These are phyloP conservation scores for Spisula subtruncata DNA, from an alignment of 2,888 invertebrate species.

Conservation along the genomic window DNA sequence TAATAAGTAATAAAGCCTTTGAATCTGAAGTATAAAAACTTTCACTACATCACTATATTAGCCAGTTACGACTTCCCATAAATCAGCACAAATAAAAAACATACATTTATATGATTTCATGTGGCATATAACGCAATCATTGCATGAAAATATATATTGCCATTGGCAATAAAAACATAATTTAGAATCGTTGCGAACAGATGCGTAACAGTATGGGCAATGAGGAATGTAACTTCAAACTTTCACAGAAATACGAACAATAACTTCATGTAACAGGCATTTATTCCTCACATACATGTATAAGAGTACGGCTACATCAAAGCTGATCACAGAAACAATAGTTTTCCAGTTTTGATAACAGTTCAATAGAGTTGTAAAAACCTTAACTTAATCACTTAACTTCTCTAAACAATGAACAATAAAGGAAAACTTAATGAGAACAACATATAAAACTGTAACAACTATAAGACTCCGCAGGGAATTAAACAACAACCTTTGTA, in stretches of 20 bases:
- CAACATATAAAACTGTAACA: not conserved
- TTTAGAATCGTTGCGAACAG: not conserved
- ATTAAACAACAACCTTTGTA: slow-evolving; percentile 5
- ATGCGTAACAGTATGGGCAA: not conserved
- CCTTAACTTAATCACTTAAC: not conserved
- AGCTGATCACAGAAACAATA: not conserved
- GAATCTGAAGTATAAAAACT: not conserved
- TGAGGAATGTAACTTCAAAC: not conserved
- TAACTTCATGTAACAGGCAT: not conserved
- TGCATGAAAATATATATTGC: not conserved
- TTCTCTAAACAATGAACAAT: not conserved
- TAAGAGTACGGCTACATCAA: not conserved
- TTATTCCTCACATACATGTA: not conserved
- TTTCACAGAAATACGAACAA: not conserved
- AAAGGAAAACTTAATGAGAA: slow-evolving; percentile 6
- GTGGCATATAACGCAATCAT: not conserved
- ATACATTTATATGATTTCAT: not conserved
- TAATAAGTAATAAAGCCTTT: slow-evolving; percentile 9
- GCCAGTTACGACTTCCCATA: slow-evolving; percentile 7
- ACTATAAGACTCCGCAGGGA: not conserved
- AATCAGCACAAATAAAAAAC: slow-evolving; percentile 3
- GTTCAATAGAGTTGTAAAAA: not conserved
- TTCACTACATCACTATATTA: not conserved
- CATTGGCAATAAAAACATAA: not conserved
- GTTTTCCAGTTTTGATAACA: not conserved